Base-by-base conservation (phyloP, 30 jellyfish, hydroid and myxozoan species). In the Pelagia noctiluca region DNA sequence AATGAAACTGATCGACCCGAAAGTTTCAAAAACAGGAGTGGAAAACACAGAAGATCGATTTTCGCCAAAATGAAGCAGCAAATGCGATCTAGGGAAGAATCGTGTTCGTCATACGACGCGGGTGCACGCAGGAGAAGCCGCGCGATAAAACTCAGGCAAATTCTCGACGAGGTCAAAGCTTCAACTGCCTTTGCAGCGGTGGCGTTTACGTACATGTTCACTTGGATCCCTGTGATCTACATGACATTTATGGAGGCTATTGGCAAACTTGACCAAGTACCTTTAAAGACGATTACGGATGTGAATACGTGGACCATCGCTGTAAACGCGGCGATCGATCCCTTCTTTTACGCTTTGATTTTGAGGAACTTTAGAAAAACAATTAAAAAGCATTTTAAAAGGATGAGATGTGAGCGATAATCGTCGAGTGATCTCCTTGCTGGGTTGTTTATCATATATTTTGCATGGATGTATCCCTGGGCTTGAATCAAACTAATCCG, bases 111-210 rank as follows among this genome's bases (percentile, higher is more conserved):
- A 69, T 8, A 53, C 22, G n/a, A 1, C 12, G 25, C 3, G 3
- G 11, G 63, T 1, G 22, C 50, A 28, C 68, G 35, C 18, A 42
- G 85, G 19, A 38, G 83, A 19, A 24, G 50, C 48, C 76, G 78
- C 37, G 75, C 82, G 13, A 31, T 42, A 38, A 82, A 87, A 42
- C 35, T 75, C 26, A 79, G 78, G 32, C 75, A 71, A 10, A 66
- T 71, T 53, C 30, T 90, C 35, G 84, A 78, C 18, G 97, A 90
- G 50, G 37, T 90, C 1, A 83, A 74, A 32, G 89, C 97, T 2
- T 63, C 97, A 10, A 35, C 87, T 13, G 97, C 97, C 35, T 90
- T 90, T 47, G 97, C 93, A 25, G 82, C 87, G 29, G 97, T 90
- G 3, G 96, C 97, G 3, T 48, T 84, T 37, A 90, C 96, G 46